Percentiles rank a stretch among this genome's conserved stretches.
These are phyloP conservation scores for Anguilla obscura DNA, from an alignment of 2,797 vertebrate genomes.

Conservation along the genomic window DNA sequence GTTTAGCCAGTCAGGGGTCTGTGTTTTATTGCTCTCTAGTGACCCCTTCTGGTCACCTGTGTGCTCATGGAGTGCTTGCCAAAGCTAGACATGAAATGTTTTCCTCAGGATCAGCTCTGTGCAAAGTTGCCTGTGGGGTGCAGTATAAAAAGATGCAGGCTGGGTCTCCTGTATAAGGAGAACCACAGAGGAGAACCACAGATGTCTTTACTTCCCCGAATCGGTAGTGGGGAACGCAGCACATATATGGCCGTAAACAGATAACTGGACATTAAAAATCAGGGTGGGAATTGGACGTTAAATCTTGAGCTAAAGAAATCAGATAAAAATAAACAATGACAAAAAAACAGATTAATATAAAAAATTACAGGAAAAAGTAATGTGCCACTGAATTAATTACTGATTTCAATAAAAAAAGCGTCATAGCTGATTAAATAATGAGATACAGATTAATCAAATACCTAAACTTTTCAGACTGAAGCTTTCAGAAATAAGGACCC, in stretches of 20 bases:
- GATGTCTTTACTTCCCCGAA: background rate
- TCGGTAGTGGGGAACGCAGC: background rate
- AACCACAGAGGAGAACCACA: background rate
- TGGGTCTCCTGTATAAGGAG: background rate
- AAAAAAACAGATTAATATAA: background rate
- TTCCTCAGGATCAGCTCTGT: background rate
- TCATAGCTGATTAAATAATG: background rate
- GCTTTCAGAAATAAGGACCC: background rate
- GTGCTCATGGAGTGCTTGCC: background rate
- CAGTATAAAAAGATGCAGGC: background rate
- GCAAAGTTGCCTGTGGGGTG: background rate
- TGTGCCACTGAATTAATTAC: background rate
- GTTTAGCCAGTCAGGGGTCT: background rate
- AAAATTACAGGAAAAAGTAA: background rate
- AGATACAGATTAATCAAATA: background rate
- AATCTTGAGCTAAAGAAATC: background rate
- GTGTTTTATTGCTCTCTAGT: background rate
- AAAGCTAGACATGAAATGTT: background rate
- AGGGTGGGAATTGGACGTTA: background rate
- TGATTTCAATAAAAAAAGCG: background rate
- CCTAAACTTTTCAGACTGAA: background rate
- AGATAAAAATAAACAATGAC: background rate
- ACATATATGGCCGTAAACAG: background rate
- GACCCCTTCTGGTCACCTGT: background rate
- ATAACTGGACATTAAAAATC: background rate